Base-by-base conservation (phyloP, 2,113 vertebrate species). In the Labeo rohita region DNA sequence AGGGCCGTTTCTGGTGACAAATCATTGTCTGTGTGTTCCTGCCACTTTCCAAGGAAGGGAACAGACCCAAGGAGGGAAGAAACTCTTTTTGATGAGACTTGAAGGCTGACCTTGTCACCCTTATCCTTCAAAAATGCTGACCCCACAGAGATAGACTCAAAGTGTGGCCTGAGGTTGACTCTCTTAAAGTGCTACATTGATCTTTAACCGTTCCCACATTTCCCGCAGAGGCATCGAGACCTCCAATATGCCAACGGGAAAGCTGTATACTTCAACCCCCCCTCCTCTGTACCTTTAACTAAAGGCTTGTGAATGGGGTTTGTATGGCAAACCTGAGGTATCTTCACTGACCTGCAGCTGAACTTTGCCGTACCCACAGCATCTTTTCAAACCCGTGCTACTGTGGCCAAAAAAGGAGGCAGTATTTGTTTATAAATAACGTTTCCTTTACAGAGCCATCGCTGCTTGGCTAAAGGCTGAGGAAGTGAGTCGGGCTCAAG, bases 341-440 rank as follows among this genome's bases (percentile, higher is more conserved):
- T 80, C 76, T 73, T 49, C 66, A 86, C 15, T 59, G 66, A 74
- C 77, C 77, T 63, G 78, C 7, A 15, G 6, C 79, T 75, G 85
- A 85, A 70, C 84, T 79, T 36, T 23, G 34, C 94, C 96, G 87
- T 95, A 97, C 70, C 56, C 52, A 47, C 52, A 61, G 28, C 43
- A 47, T 63, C 78, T 65, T 70, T 36, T 79, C 75, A 36, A 54
- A 52, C 74, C 45, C 66, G 16, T 45, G 34, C 76, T 49, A 2
- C 28, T 70, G 87, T 87, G 10, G 70, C 15, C 23, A 54, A 18
- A 63, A 36, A 59, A 28, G 34, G 11, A 49, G 59, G 34, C 63
- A 49, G 61, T 68, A 78, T 84, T 63, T 87, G 50, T 87, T 84
- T 56, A 79, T 66, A 84, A 87, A 84, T 79, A 47, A 45, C 36